These are phyloP conservation scores for Amorpha juglandis DNA, from an alignment of 2,888 invertebrate genomes.

Conservation along the genomic window DNA sequence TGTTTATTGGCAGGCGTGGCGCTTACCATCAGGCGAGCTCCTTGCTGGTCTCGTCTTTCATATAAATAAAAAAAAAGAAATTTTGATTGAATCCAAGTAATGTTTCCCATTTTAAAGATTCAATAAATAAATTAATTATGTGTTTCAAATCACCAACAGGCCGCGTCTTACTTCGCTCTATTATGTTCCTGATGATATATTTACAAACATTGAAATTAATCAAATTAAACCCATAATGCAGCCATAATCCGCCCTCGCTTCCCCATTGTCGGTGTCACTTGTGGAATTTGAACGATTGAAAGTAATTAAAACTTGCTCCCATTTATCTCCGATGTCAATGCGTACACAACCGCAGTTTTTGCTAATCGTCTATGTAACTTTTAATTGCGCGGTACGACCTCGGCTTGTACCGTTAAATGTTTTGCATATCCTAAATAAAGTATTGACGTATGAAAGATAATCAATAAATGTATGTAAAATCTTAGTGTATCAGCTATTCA, in stretches of 20 bases:
- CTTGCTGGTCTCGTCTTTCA: too few relatives aligned
- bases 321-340: constrained; percentile 31
- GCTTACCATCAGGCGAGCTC: too few relatives aligned
- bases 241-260: constrained; percentile 19
- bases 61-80: too few relatives aligned
- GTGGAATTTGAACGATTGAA: constrained; percentile 25
- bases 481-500: too few relatives aligned
- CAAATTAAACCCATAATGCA: neutral
- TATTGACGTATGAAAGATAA: neutral
- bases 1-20: too few relatives aligned
- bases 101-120: too few relatives aligned
- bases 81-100: too few relatives aligned
- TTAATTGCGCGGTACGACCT: constrained; percentile 24
- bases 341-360: constrained; percentile 28
- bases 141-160: too few relatives aligned
- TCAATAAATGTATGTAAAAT: too few relatives aligned
- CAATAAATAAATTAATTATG: too few relatives aligned
- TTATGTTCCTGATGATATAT: neutral
- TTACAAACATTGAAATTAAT: neutral
- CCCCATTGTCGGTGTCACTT: constrained; percentile 20
- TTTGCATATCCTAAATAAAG: neutral
- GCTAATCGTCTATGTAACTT: constrained; percentile 28
- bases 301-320: constrained; percentile 31
- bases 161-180: too few relatives aligned
- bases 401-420: neutral